These are phyloP conservation scores for Brienomyrus brachyistius DNA, from an alignment of 2,113 vertebrate genomes.

Conservation along the genomic window DNA sequence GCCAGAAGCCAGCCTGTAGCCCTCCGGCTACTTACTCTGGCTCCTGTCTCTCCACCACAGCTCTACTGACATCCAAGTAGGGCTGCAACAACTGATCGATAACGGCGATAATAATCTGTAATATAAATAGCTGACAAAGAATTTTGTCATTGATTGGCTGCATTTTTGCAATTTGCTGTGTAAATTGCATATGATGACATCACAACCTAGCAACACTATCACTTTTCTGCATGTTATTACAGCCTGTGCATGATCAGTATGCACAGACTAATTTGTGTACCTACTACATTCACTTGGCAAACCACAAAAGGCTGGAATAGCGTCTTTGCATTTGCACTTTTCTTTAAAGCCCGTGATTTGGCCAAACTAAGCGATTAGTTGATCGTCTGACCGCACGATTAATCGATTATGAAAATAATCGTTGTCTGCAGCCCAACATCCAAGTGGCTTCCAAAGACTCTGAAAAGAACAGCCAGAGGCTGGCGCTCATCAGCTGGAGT, in stretches of 20 bases:
- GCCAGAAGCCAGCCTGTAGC: background rate
- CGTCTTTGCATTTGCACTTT: background rate
- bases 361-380: background rate
- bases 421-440: background rate
- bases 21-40: background rate
- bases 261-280: background rate
- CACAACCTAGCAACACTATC: background rate
- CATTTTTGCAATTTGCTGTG: background rate
- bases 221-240: background rate
- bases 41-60: background rate
- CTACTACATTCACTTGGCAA: background rate
- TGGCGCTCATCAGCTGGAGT: background rate
- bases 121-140: background rate
- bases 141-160: background rate
- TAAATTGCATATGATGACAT: background rate
- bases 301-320: background rate
- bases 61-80: background rate
- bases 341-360: background rate
- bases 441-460: background rate
- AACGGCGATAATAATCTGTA: background rate
- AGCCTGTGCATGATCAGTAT: background rate
- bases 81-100: background rate
- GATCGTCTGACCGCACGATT: background rate
- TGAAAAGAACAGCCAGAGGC: background rate
- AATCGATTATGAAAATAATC: background rate